Evolutionary conservation across 2,888 invertebrate species (phyloP), one percentile per base, ranked within the genome.

Genomic region (Mimachlamys varia): DNA sequence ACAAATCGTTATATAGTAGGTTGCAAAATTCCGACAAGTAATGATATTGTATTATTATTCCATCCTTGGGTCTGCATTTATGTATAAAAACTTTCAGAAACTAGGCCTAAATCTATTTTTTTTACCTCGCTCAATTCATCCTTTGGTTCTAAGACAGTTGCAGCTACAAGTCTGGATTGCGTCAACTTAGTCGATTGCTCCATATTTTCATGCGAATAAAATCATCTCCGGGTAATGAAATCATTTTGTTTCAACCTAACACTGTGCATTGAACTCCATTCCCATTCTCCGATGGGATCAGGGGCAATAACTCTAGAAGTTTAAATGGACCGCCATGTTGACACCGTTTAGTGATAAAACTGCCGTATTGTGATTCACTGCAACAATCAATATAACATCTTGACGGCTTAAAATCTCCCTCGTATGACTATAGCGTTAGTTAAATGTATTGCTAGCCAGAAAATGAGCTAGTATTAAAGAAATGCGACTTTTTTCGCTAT

Each of bases 91-190:
- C 22, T 76, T 33, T 17, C 7, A 33, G 19, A 62, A 44, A 62
- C 22, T 22, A 62, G n/a, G n/a, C n/a, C 22, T n/a, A 62, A 22
- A n/a, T 19, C 62, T n/a, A 58, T 17, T 22, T 38, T 88, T 88
- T 58, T 88, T 91, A 95, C 95, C 95, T 99, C 95, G 92, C 94
- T 94, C 12, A 95, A 90, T 50, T 95, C 95, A 93, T 95, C 96
- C 92, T 95, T 95, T 7, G 93, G 91, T 92, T 96, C 96, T 89
- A 96, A 94, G 88, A 95, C 93, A 92, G 94, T 94, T 89, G 94
- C 89, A 33, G 91, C 90, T 37, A 95, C 92, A 37, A 96, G 91
- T 92, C 94, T 93, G 55, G 95, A 94, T 88, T 91, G 91, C 87
- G 91, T 27, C 76, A 88, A 33, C 91, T 93, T 94, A 88, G 89